Base-by-base conservation (phyloP, 1,140 invertebrate genomes). In the Hirudo medicinalis region DNA sequence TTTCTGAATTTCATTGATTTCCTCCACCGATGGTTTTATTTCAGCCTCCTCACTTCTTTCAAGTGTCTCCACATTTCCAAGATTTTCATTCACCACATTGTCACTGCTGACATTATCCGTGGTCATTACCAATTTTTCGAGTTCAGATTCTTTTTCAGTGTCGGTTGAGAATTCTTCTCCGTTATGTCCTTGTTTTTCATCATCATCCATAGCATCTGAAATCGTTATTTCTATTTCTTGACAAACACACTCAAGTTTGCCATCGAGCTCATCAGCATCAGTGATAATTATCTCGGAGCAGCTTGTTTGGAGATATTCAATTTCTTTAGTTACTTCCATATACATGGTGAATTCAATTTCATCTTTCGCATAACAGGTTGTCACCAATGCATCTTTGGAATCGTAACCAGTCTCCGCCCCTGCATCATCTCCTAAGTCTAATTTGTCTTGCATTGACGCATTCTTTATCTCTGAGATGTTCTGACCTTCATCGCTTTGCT, bases 211-310 rank as follows among this genome's bases (percentile, higher is more conserved):
- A 17, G 15, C 22, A 20, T 67, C 63, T 67, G 63, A 36, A 4
- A 25, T 29, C 19, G 22, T 36, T 22, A 40, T 67, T 67, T 67
- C 63, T 27, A 20, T 67, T 40, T 67, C 43, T 49, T 49, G 43
- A 49, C 43, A 49, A 49, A 49, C 43, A 13, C 11, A 8, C 3
- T 49, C 43, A 49, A 17, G 15, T 49, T 49, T 49, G 43, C 43
- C 1, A 15, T 49, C 43, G 43, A 49, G 11, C 15, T 49, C 43
- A 13, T 49, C 43, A 49, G 11, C 63, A 36, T 36, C 22, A 25
- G 29, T 40, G 29, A 40, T 67, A 67, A 40, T 36, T 67, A 67
- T 67, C 40, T 67, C 63, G 20, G 29, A 29, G 40, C 29, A 67
- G 17, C 29, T 67, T 27, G 20, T 67, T 67, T 67, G 19, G 11